These are phyloP conservation scores for Entomyzon cyanotis DNA, from an alignment of 2,113 vertebrate species.

Conservation along the genomic window DNA sequence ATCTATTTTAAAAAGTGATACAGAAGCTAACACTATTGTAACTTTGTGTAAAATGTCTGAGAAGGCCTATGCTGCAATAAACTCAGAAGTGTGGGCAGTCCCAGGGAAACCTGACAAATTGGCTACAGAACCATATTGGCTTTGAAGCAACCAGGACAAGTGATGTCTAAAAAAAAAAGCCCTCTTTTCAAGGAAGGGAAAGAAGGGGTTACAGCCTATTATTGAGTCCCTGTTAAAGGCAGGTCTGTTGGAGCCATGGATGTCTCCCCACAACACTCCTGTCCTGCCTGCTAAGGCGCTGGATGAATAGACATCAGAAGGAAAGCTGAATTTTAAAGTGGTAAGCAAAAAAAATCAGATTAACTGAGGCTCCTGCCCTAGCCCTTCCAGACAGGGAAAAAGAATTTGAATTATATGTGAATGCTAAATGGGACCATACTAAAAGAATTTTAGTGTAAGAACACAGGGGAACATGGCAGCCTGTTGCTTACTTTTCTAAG, in stretches of 20 bases:
- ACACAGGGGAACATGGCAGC: not conserved
- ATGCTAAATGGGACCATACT: not conserved
- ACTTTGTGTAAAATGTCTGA: not conserved
- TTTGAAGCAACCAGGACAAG: not conserved
- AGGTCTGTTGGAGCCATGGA: not conserved
- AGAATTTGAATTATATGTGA: not conserved
- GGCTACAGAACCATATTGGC: not conserved
- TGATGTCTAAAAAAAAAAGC: not conserved
- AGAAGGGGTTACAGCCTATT: not conserved
- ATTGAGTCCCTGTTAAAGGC: not conserved
- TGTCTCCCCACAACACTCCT: not conserved
- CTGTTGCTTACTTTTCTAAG: not conserved
- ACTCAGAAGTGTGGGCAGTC: not conserved
- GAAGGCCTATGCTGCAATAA: not conserved
- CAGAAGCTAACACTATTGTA: not conserved
- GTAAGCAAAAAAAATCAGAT: not conserved
- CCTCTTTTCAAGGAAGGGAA: not conserved
- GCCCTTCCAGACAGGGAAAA: not conserved
- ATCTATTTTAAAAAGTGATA: not conserved
- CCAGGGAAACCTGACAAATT: not conserved
- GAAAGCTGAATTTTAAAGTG: not conserved
- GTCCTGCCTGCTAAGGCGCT: not conserved
- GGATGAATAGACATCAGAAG: not conserved
- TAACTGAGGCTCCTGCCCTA: not conserved
- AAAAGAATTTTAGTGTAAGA: not conserved